phyloP scores from a whole-genome alignment of 2,888 invertebrate genomes.

The Esperia sulphurella region DNA sequence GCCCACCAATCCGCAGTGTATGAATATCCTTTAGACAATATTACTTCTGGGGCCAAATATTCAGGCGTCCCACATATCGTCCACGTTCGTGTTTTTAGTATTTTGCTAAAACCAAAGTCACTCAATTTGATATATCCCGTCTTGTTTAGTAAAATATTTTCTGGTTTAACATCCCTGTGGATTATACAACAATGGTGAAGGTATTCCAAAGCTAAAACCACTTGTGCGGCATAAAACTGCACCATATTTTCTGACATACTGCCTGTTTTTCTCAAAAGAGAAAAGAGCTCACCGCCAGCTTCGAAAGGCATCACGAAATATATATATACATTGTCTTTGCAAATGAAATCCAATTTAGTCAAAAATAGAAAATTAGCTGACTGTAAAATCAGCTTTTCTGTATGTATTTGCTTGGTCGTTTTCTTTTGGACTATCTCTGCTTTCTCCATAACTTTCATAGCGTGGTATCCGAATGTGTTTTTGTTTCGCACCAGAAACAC shows the following conservation, averaged over 20 bases:
- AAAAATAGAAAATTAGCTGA: slow-evolving; percentile 91
- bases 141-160: slow-evolving; percentile 88
- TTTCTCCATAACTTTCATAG: slow-evolving; percentile 94
- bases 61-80: slow-evolving; percentile 97
- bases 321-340: slow-evolving; percentile 90
- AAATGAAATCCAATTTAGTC: slow-evolving; percentile 86
- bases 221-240: slow-evolving; percentile 93
- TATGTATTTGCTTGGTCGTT: slow-evolving; percentile 88
- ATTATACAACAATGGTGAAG: slow-evolving; percentile 90
- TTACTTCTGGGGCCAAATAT: slow-evolving; percentile 95
- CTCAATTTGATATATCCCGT: slow-evolving; percentile 89
- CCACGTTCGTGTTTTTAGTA: slow-evolving; percentile 87
- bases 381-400: slow-evolving; percentile 92
- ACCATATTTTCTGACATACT: slow-evolving; percentile 85
- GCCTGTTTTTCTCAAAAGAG: slow-evolving; percentile 79
- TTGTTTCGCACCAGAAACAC: slow-evolving; percentile 86
- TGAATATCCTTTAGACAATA: slow-evolving; percentile 93
- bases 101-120: slow-evolving; percentile 96
- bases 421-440: slow-evolving; percentile 88
- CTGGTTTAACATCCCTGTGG: slow-evolving; percentile 94
- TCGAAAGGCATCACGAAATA: slow-evolving; percentile 90
- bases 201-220: slow-evolving; percentile 93
- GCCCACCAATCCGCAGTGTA: slow-evolving; percentile 98
- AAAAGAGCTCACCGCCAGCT: slow-evolving; percentile 91
- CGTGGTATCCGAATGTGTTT: slow-evolving; percentile 80